Evolutionary conservation across 2,113 vertebrate species (phyloP), one percentile per base, ranked within the genome.

Genomic region (Solea senegalensis): DNA sequence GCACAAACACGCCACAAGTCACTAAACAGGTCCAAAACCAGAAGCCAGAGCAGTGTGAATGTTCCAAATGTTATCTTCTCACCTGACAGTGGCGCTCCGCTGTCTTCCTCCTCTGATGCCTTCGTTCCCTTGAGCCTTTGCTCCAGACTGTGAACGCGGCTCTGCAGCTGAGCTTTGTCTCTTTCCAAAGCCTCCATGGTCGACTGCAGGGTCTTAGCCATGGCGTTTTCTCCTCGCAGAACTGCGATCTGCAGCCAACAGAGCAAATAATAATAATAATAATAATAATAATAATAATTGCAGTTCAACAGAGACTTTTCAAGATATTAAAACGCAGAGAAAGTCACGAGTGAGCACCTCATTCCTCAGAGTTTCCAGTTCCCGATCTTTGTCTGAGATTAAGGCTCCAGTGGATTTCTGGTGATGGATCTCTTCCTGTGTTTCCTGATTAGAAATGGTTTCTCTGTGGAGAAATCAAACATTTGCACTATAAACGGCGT

Each of bases 301-400:
- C 3, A 9, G 41, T 27, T 16, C 55, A 52, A 8, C 15, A 54
- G 8, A 21, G 10, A 52, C 1, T 12, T 44, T 21, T 0, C 16
- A 8, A 21, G 13, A 45, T 7, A 8, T 2, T 0, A n/a, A 2
- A 40, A 41, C 9, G 41, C 10, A 8, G 1, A 11, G 21, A 28
- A 13, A 5, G 10, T 6, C 5, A 1, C 1, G 3, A 5, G 12
- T 0, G 10, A 43, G 55, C 89, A 97, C 97, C 96, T 99, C 97
- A 12, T 94, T 96, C 80, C 95, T 92, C 88, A 99, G 95, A 49
- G 94, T 96, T 71, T 98, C 95, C 80, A 99, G 91, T 64, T 99
- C 97, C 27, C 89, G 93, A 82, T 99, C 97, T 86, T 95, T 97
- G 46, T 97, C 94, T 7, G 95, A 94, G 90, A 95, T 94, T 82